Base-by-base conservation (phyloP, 2,888 invertebrate genomes). In the Agrotis exclamationis region DNA sequence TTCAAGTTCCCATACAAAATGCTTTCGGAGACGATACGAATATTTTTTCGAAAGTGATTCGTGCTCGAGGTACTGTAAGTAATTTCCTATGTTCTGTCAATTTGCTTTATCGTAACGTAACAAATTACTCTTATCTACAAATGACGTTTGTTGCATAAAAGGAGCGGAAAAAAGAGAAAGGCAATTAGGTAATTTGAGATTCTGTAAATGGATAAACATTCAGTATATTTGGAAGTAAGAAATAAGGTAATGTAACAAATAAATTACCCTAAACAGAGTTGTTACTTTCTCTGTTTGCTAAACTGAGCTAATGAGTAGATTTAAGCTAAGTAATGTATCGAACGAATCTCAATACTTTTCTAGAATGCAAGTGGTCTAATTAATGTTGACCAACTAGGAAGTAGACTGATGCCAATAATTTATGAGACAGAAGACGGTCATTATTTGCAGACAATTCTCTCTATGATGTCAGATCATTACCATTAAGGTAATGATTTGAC, bases 81-180 rank as follows among this genome's bases (percentile, higher is more conserved):
- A 59, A 83, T 79, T 83, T 80, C 64, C 80, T 65, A 79, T 68
- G 75, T 80, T 66, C 79, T 83, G 79, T 74, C 84, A 82, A 84
- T 77, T 76, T 69, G n/a, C 48, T 84, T 71, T 76, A 81, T 81
- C 72, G 78, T 59, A 81, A 82, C 69, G 69, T 81, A 76, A 81
- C 77, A 81, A 76, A 81, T 81, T 71, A 77, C 69, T 62, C 66
- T 81, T 81, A 84, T 72, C 77, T 67, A 64, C 76, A 80, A 83
- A 83, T 81, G 72, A 81, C 72, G 62, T 84, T 77, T 64, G 74
- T 82, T 84, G 74, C 74, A 74, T 82, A 74, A 84, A 82, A 84
- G 74, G 69, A 74, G 72, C 63, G 67, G 84, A 84, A 84, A 82
- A 84, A 74, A 74, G 79, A 82, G 85, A 85, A 82, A 82, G 85